Percentiles rank a stretch among this genome's conserved stretches.
phyloP scores from a whole-genome alignment of 2,113 vertebrate species.

The Brachypteracias leptosomus region DNA sequence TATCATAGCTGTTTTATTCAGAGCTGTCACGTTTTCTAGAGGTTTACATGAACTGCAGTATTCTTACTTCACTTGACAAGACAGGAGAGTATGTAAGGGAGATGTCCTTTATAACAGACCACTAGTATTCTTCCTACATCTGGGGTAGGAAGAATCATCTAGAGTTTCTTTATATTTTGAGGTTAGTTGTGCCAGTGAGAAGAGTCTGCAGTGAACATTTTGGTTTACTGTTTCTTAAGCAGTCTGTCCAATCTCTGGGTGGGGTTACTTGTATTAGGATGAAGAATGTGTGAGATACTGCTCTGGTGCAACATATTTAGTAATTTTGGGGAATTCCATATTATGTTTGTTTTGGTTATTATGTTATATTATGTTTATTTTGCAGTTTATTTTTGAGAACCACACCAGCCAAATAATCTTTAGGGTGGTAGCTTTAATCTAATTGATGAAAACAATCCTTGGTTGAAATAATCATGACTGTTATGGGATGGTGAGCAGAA shows the following conservation, averaged over 20 bases:
- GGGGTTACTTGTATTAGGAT: neutral
- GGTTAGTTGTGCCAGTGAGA: neutral
- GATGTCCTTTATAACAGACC: neutral
- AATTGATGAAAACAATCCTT: neutral
- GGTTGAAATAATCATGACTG: neutral
- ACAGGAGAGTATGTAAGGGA: neutral
- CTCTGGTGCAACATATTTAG: neutral
- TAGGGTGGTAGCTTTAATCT: neutral
- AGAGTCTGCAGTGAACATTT: neutral
- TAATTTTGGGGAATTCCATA: neutral
- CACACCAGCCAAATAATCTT: neutral
- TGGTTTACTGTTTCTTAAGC: neutral
- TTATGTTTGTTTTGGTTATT: neutral
- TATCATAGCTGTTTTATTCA: neutral
- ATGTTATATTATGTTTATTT: neutral
- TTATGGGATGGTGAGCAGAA: neutral
- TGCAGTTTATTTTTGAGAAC: neutral
- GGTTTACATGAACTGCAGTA: neutral
- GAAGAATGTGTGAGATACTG: neutral
- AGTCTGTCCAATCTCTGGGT: neutral
- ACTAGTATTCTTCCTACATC: neutral
- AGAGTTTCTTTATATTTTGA: neutral
- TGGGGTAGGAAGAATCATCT: neutral
- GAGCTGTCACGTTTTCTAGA: neutral
- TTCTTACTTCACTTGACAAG: neutral